phyloP scores from a whole-genome alignment of 2,888 invertebrate genomes.

The Blomia tropicalis region DNA sequence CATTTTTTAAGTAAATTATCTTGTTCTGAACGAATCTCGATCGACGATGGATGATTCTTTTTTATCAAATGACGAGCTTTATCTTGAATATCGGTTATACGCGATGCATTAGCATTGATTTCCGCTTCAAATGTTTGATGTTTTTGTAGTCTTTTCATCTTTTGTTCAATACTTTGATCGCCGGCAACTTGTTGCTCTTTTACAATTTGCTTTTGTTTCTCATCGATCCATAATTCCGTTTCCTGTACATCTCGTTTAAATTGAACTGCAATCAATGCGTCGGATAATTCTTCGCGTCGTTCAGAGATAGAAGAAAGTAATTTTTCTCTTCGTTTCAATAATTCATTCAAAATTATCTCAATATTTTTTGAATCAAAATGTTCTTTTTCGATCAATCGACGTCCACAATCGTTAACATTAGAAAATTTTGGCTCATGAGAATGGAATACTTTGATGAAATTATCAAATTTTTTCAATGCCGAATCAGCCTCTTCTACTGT shows the following conservation, averaged over 20 bases:
- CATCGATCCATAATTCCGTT: slow-evolving; percentile 75
- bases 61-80: slow-evolving; percentile 50
- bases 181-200: slow-evolving; percentile 48
- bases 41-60: slow-evolving; percentile 54
- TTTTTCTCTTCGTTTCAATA: slow-evolving; percentile 45
- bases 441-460: slow-evolving; percentile 73
- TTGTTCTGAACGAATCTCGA: slow-evolving; percentile 52
- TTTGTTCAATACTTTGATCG: slow-evolving; percentile 67
- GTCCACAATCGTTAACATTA: slow-evolving; percentile 63
- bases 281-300: slow-evolving; percentile 53
- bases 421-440: slow-evolving; percentile 75
- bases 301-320: slow-evolving; percentile 51
- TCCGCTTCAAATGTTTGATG: slow-evolving; percentile 90
- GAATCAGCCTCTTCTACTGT: slow-evolving; percentile 65
- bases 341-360: slow-evolving; percentile 53
- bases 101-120: slow-evolving; percentile 64
- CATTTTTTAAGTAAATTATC: slow-evolving; percentile 55
- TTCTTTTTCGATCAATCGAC: slow-evolving; percentile 67
- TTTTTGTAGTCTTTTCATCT: slow-evolving; percentile 82
- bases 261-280: slow-evolving; percentile 65
- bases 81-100: slow-evolving; percentile 60
- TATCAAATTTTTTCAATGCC: slow-evolving; percentile 78
- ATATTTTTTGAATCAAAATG: slow-evolving; percentile 70
- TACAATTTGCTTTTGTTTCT: slow-evolving; percentile 70
- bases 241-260: slow-evolving; percentile 81